Percentiles rank a stretch among this genome's conserved stretches.
These are phyloP conservation scores for Yponomeuta evonymella DNA, from an alignment of 2,888 invertebrate species.

Conservation along the genomic window DNA sequence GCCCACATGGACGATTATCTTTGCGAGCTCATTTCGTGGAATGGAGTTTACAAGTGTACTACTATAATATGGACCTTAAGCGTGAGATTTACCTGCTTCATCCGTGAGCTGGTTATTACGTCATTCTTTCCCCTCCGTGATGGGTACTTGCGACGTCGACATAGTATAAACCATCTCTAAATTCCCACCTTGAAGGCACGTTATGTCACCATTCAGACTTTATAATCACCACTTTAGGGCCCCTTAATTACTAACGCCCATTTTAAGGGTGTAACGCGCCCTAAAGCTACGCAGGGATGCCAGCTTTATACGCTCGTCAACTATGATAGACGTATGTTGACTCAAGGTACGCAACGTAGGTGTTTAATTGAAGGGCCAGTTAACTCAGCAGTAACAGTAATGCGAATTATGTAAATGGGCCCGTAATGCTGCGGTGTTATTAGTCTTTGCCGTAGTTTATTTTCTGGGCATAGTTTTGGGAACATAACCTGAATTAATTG, in stretches of 20 bases:
- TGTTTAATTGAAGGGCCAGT: conserved; percentile 20
- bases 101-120: neutral
- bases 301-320: conserved; percentile 58
- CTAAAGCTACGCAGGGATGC: conserved; percentile 49
- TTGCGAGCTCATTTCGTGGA: too few relatives aligned
- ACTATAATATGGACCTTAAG: too few relatives aligned
- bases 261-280: conserved; percentile 65
- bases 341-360: conserved; percentile 31
- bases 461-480: neutral
- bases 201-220: conserved; percentile 25
- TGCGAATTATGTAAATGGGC: conserved; percentile 20
- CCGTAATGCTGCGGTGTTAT: neutral
- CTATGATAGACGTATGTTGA: conserved; percentile 46
- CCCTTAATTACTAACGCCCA: conserved; percentile 69
- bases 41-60: too few relatives aligned
- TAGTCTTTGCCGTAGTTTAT: neutral
- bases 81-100: neutral
- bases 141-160: neutral
- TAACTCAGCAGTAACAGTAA: conserved; percentile 23
- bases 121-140: conserved; percentile 4
- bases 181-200: conserved; percentile 20
- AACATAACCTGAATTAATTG: neutral
- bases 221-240: conserved; percentile 64
- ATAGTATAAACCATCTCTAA: conserved; percentile 15
- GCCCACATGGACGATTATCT: too few relatives aligned